Conservation (phyloP, 2,888 invertebrate genomes). For the Folsomia candida region DNA sequence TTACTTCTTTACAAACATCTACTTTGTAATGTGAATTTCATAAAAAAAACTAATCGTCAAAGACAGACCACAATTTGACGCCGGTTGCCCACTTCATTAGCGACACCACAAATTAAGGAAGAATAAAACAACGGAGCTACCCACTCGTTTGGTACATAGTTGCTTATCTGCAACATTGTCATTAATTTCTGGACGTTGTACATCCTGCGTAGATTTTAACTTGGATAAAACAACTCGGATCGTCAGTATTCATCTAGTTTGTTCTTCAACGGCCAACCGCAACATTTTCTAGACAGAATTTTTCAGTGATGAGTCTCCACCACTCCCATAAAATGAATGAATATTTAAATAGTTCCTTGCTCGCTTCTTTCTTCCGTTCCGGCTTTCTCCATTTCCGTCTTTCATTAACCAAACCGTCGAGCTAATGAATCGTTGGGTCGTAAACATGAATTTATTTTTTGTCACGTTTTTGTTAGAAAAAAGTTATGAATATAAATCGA, state of each 20-base stretch:
- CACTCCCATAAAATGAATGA: not conserved
- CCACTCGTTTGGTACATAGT: not conserved
- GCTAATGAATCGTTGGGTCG: not conserved
- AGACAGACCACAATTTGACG: constrained; percentile 1
- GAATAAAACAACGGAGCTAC: not conserved
- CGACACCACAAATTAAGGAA: not conserved
- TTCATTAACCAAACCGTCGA: not conserved
- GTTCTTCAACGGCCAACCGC: not conserved
- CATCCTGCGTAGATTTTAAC: constrained; percentile 3
- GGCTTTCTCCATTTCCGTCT: not conserved
- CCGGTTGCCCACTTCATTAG: not conserved
- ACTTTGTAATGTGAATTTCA: too few species aligned
- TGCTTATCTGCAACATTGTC: not conserved
- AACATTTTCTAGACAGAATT: not conserved
- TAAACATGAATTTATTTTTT: not conserved
- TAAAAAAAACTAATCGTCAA: constrained; percentile 6
- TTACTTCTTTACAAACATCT: too few species aligned
- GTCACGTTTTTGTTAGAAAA: not conserved
- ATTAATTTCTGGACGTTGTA: not conserved
- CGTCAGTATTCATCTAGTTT: not conserved
- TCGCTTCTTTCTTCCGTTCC: not conserved
- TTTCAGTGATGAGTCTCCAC: not conserved
- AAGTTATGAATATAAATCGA: not conserved
- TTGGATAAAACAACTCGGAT: not conserved
- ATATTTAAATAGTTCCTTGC: not conserved